These are phyloP conservation scores for Sparidentex hasta DNA, from an alignment of 2,797 vertebrate species.

Conservation along the genomic window DNA sequence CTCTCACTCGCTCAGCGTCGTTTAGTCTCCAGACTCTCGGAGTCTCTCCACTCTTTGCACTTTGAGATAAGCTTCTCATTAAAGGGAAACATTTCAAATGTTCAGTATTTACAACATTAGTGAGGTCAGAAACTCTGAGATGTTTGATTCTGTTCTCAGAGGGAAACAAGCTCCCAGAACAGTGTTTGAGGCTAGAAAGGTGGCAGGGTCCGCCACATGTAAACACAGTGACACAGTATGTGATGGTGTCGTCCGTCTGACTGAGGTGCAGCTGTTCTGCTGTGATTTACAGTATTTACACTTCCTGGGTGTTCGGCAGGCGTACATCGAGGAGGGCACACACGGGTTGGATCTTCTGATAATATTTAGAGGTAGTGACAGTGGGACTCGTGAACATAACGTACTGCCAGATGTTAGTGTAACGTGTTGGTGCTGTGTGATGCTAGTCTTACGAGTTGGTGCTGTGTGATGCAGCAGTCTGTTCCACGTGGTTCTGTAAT, in stretches of 20 bases:
- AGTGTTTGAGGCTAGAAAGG: no score
- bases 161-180: no score
- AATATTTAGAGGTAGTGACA: conserved; percentile 46
- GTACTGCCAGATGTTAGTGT: conserved; percentile 20
- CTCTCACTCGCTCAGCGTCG: conserved; percentile 1
- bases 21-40: neutral
- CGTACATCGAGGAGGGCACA: neutral
- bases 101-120: no score
- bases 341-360: conserved; percentile 7
- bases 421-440: conserved; percentile 23
- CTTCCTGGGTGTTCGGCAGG: conserved; percentile 5
- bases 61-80: neutral
- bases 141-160: no score
- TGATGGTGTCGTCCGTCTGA: neutral
- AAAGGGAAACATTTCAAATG: neutral
- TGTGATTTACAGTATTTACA: neutral
- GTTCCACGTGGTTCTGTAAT: conserved; percentile 10
- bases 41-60: conserved; percentile 15
- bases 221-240: no score
- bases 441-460: no score
- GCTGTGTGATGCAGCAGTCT: conserved; percentile 28
- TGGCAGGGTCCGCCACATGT: no score
- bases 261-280: neutral
- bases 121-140: no score
- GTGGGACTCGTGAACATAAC: conserved; percentile 3